Conservation (phyloP, 2,113 vertebrate genomes). For the Cricetomys ansorgei region DNA sequence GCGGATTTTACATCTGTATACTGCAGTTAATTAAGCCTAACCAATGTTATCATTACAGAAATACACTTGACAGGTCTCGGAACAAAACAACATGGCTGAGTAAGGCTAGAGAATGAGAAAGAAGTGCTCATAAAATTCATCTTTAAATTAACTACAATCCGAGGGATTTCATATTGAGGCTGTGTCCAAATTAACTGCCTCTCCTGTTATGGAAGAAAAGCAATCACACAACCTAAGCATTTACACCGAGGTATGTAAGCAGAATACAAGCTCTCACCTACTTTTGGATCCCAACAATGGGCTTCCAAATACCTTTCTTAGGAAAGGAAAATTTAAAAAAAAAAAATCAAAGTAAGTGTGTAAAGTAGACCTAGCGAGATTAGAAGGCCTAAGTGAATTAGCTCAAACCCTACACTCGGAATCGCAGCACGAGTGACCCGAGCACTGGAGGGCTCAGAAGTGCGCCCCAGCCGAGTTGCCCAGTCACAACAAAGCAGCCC, state of each 20-base stretch:
- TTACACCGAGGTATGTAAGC: not conserved
- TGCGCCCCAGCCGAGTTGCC: not conserved
- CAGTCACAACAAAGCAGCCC: not conserved
- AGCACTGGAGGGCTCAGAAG: not conserved
- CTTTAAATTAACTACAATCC: not conserved
- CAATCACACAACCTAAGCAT: constrained; percentile 45
- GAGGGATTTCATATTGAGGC: not conserved
- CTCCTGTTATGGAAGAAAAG: not conserved
- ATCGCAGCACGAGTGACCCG: not conserved
- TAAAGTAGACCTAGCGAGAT: fast-evolving
- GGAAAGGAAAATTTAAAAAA: not conserved
- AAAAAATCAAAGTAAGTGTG: not conserved
- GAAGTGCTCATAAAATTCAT: not conserved
- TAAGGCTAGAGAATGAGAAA: not conserved
- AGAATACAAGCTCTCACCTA: not conserved
- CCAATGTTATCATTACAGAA: constrained; percentile 2
- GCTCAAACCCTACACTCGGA: not conserved
- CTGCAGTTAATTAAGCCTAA: not conserved
- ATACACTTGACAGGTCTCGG: not conserved
- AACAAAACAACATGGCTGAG: not conserved
- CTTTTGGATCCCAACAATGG: not conserved
- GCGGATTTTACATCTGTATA: not conserved
- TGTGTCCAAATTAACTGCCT: not conserved
- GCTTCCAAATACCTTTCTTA: not conserved
- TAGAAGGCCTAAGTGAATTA: not conserved